These are phyloP conservation scores for Monomorium pharaonis DNA, from an alignment of 1,140 invertebrate species.

Conservation along the genomic window DNA sequence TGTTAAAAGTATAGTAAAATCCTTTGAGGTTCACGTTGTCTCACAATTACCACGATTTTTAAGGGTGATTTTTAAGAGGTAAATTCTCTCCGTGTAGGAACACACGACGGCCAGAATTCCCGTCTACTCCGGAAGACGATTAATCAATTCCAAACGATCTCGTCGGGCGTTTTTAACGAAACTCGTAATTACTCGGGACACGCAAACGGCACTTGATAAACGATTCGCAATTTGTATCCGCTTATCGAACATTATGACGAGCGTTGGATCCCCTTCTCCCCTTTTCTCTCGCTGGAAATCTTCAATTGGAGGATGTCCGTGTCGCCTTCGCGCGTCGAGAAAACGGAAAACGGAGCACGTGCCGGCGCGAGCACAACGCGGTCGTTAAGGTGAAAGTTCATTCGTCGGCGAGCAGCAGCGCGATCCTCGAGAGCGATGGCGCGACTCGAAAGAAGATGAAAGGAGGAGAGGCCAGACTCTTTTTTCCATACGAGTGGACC, in stretches of 20 bases:
- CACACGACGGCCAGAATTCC: no score
- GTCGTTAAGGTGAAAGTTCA: slow-evolving; percentile 50
- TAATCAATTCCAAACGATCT: neutral
- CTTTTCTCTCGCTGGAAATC: no score
- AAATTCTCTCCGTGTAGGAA: no score
- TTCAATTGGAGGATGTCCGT: no score
- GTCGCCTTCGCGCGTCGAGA: no score
- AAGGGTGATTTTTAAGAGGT: no score
- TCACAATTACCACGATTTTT: no score
- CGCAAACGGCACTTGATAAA: neutral
- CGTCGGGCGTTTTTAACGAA: neutral
- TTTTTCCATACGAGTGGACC: neutral
- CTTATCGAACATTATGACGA: neutral
- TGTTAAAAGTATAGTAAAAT: no score
- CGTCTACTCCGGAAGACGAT: neutral
- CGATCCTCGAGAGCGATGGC: neutral
- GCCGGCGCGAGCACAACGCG: neutral
- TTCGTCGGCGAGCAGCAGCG: neutral
- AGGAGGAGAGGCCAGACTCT: neutral
- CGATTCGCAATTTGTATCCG: neutral
- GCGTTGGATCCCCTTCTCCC: neutral
- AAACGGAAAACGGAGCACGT: slow-evolving; percentile 15
- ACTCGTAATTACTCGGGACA: neutral
- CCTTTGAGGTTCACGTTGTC: no score
- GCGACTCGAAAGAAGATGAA: slow-evolving; percentile 19